Evolutionary conservation across 2,113 vertebrate species (phyloP), one percentile per base, ranked within the genome.

Genomic region (Anthoscopus minutus): DNA sequence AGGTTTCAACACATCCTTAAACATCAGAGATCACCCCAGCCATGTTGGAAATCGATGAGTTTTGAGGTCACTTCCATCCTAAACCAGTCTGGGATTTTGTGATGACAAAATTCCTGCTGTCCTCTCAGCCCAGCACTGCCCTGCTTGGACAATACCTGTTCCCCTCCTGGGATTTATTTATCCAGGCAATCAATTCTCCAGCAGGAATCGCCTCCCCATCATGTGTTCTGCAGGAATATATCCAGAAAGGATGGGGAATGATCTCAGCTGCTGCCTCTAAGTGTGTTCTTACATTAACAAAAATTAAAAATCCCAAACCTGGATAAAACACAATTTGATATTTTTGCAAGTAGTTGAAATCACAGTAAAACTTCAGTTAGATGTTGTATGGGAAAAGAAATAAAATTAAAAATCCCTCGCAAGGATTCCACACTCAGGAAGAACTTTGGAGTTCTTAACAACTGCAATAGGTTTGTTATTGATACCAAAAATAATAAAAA

Each of bases 11-110:
- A 28, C 27, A 27, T 28, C 64, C 69, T 58, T 4, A 17, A 51
- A 14, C 19, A 84, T 20, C 44, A 45, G 6, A 31, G 1, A 6
- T 2, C n/a, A 2, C 47, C 70, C 38, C 44, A 57, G 10, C 40
- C 6, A 2, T 2, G 15, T 2, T 31, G 38, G 24, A 35, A 53
- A 73, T 27, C 0, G 2, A 7, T 4, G 7, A 9, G 27, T 81
- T 60, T 66, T 30, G 45, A 38, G 33, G 38, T 7, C 2, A 0
- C 3, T n/a, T 30, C 44, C 40, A 22, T 19, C 47, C 71, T 31
- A 42, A 61, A 42, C 11, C 38, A 19, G 16, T 6, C 21, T 61
- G 78, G 25, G 25, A 4, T 25, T n/a, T 28, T 12, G 17, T 7
- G 25, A 8, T 7, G 14, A 23, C 62, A 11, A 23, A 76, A 77